These are phyloP conservation scores for Ichneumoninae sp. DNA, from an alignment of 2,888 invertebrate genomes.

Conservation along the genomic window DNA sequence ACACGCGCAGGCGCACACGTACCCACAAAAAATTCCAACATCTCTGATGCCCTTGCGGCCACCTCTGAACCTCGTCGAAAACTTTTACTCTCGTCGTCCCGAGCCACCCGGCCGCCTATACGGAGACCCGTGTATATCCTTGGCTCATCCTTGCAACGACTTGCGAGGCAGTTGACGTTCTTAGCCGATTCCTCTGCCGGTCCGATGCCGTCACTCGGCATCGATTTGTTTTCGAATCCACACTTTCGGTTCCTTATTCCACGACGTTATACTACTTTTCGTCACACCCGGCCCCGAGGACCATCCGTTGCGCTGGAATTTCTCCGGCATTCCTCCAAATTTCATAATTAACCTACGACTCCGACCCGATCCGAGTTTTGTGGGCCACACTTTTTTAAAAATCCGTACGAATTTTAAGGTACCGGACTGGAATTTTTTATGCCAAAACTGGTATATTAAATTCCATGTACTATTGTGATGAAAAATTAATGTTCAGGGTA, in stretches of 20 bases:
- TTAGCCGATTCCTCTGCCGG: constrained; percentile 1
- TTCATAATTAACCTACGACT: constrained; percentile 28
- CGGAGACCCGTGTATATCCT: neutral
- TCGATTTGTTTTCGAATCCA: constrained; percentile 3
- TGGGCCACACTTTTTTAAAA: neutral
- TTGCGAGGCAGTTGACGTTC: constrained; percentile 42
- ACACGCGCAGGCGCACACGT: neutral
- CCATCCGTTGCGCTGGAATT: neutral
- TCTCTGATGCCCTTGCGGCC: constrained; percentile 50
- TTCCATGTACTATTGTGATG: no score
- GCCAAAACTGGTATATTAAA: no score
- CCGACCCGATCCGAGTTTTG: constrained; percentile 14
- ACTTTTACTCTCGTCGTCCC: constrained; percentile 51
- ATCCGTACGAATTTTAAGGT: no score
- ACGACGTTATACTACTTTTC: constrained; percentile 25
- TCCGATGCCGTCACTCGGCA: constrained; percentile 32
- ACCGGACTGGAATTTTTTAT: no score
- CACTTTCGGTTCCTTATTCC: constrained; percentile 17
- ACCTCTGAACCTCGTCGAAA: constrained; percentile 53
- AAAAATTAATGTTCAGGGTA: no score
- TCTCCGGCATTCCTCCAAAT: constrained; percentile 9
- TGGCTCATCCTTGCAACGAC: constrained; percentile 17
- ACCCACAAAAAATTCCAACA: constrained; percentile 26
- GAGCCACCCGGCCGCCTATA: neutral
- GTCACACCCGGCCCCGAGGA: neutral